phyloP scores from a whole-genome alignment of 2,113 vertebrate genomes.

The Ovibos moschatus region DNA sequence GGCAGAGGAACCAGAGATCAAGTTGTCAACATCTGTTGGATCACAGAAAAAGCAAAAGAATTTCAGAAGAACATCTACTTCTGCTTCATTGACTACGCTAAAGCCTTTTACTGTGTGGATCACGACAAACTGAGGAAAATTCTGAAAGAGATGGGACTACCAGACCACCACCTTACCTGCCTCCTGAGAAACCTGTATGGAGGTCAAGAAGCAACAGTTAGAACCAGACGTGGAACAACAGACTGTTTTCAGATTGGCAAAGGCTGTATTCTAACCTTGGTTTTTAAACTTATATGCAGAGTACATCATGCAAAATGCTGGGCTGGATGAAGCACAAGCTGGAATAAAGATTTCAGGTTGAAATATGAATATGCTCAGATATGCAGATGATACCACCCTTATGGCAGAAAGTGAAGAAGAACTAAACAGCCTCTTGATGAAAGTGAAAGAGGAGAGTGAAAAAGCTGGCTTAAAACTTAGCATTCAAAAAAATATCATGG shows the following conservation, averaged over 20 bases:
- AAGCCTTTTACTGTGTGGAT: background rate
- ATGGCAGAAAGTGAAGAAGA: background rate
- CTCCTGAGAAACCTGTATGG: background rate
- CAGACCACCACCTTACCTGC: background rate
- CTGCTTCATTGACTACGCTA: background rate
- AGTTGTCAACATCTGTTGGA: background rate
- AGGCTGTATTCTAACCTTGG: background rate
- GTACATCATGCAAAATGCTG: background rate
- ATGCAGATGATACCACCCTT: background rate
- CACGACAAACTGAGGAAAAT: background rate
- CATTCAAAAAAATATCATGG: background rate
- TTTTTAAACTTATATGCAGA: background rate
- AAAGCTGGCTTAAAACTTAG: background rate
- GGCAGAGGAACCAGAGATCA: background rate
- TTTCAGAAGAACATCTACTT: background rate
- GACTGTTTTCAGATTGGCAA: background rate
- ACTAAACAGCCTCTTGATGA: background rate
- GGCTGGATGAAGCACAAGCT: background rate
- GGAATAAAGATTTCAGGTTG: background rate
- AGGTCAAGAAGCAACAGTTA: background rate
- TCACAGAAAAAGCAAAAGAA: background rate
- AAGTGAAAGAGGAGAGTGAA: background rate
- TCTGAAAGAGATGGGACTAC: background rate
- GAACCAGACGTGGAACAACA: background rate
- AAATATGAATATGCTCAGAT: background rate